Percentiles rank a stretch among this genome's conserved stretches.
Evolutionary conservation across 64 coral and sea anemone genomes (phyloP).

Genomic region (Hydrozoanthus tunicans): DNA sequence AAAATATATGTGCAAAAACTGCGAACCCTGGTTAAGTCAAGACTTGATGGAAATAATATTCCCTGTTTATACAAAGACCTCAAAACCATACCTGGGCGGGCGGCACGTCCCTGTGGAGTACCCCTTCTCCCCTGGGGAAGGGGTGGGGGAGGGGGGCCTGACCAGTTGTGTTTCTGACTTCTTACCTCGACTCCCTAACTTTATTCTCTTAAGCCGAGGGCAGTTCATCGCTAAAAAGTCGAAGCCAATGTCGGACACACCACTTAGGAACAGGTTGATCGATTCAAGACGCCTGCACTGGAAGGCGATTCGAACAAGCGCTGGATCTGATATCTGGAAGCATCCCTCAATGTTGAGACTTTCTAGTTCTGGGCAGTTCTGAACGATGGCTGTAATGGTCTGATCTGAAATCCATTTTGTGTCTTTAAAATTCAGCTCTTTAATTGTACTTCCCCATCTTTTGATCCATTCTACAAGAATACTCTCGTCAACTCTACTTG

Average conservation of each 20-base stretch:
- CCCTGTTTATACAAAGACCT: too few species aligned
- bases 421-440: constrained; percentile 63
- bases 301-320: constrained; percentile 42
- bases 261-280: constrained; percentile 69
- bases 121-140: too few species aligned
- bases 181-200: constrained; percentile 76
- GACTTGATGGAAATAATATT: too few species aligned
- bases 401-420: constrained; percentile 74
- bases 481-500: constrained; percentile 60
- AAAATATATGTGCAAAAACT: too few species aligned
- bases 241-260: constrained; percentile 67
- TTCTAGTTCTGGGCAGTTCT: constrained; percentile 63
- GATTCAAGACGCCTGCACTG: constrained; percentile 55
- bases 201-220: constrained; percentile 60
- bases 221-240: constrained; percentile 56
- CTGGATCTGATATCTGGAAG: constrained; percentile 73
- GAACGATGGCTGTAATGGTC: constrained; percentile 45
- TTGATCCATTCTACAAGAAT: constrained; percentile 69
- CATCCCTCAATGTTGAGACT: constrained; percentile 68
- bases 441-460: constrained; percentile 71
- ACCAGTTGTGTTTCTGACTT: too few species aligned
- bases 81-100: too few species aligned
- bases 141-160: too few species aligned
- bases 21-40: too few species aligned
- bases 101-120: too few species aligned